A percentile compares a stretch with the other conserved stretches of the same genome.
These are phyloP conservation scores for Crotalus adamanteus DNA, from an alignment of 2,797 vertebrate genomes.

Conservation along the genomic window DNA sequence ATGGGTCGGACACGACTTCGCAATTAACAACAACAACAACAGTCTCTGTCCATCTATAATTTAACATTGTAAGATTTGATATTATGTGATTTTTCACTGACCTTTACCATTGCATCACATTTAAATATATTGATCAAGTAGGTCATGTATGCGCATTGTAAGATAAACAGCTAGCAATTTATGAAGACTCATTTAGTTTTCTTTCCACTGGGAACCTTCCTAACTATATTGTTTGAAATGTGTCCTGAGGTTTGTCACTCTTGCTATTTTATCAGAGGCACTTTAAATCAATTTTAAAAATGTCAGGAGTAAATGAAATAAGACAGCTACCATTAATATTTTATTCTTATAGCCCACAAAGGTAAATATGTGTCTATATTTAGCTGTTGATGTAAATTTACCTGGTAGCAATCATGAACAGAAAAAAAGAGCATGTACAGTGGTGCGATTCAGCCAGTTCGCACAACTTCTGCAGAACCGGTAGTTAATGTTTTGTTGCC, in stretches of 20 bases:
- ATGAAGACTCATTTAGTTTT: background rate
- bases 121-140: background rate
- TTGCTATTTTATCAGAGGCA: accelerated
- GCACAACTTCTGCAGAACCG: too few relatives aligned
- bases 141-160: background rate
- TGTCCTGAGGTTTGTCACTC: background rate
- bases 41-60: background rate
- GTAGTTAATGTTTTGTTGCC: too few relatives aligned
- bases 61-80: background rate
- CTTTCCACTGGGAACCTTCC: accelerated
- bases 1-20: too few relatives aligned
- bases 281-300: background rate
- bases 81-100: background rate
- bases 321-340: slow-evolving; percentile 8
- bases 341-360: slow-evolving; percentile 13
- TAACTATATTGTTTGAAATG: slow-evolving; percentile 10
- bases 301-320: slow-evolving; percentile 13
- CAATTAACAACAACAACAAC: too few relatives aligned
- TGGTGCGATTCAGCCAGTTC: too few relatives aligned
- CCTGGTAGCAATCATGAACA: background rate
- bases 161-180: background rate
- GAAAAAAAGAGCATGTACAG: background rate
- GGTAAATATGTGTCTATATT: background rate
- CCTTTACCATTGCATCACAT: background rate
- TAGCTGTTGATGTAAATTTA: slow-evolving; percentile 13